A percentile compares a stretch with the other conserved stretches of the same genome.
Evolutionary conservation across 2,113 vertebrate genomes (phyloP).

Genomic region (Sakesphorus luctuosus): DNA sequence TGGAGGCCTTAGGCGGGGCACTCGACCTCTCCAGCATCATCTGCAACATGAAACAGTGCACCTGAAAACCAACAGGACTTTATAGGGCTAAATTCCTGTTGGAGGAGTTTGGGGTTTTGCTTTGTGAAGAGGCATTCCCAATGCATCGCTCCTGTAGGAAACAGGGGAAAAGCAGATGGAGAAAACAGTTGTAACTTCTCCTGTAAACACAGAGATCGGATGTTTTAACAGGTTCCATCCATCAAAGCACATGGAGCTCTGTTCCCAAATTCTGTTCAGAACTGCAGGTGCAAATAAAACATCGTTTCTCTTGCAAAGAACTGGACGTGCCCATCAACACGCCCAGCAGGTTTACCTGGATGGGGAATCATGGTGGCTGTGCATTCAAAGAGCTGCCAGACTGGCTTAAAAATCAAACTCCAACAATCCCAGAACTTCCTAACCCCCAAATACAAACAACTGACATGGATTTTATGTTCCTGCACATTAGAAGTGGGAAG

Average conservation of each 20-base stretch:
- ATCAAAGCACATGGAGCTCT: not conserved
- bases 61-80: not conserved
- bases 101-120: not conserved
- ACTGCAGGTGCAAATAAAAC: slow-evolving; percentile 10
- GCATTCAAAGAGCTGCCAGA: not conserved
- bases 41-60: not conserved
- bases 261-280: not conserved
- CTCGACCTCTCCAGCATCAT: not conserved
- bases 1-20: not conserved
- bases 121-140: not conserved
- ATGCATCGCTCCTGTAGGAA: not conserved
- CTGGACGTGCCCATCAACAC: not conserved
- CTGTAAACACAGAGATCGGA: not conserved
- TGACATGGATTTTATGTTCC: slow-evolving; percentile 49
- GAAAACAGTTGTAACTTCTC: not conserved
- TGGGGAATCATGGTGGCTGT: not conserved
- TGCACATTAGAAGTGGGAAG: slow-evolving; percentile 17
- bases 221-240: not conserved
- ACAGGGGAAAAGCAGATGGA: not conserved
- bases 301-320: not conserved
- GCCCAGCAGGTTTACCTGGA: not conserved
- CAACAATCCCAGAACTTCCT: slow-evolving; percentile 30
- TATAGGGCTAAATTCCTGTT: not conserved
- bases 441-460: slow-evolving; percentile 49
- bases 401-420: slow-evolving; percentile 22